phyloP scores from a whole-genome alignment of 2,888 invertebrate genomes.

The Rhopalosiphum nymphaeae region DNA sequence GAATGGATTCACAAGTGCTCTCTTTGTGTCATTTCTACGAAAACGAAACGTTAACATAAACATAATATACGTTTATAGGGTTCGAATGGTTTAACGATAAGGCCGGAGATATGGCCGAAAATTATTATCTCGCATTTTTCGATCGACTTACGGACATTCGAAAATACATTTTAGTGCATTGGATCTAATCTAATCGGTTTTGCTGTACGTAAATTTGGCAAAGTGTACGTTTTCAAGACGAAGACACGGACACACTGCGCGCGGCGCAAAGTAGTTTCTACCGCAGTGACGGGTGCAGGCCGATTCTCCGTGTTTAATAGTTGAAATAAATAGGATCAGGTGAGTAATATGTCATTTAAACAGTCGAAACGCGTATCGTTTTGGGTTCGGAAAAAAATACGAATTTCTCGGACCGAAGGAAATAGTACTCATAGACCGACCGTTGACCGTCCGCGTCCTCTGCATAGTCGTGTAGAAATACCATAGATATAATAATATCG shows the following conservation, averaged over 20 bases:
- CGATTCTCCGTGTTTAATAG: background rate
- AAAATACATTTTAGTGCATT: too few species aligned
- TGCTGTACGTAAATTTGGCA: background rate
- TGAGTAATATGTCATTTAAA: background rate
- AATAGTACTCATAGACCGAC: background rate
- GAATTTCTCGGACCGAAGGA: background rate
- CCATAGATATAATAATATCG: background rate
- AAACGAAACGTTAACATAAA: background rate
- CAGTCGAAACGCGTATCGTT: background rate
- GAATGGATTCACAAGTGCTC: background rate
- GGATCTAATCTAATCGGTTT: background rate
- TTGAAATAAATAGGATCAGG: background rate
- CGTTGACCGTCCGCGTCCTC: background rate
- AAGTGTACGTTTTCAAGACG: background rate
- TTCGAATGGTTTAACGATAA: background rate
- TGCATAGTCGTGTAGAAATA: background rate
- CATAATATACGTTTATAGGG: too few species aligned
- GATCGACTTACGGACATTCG: background rate
- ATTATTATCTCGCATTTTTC: background rate
- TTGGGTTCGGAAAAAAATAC: background rate
- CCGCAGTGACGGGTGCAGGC: background rate
- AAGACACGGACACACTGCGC: background rate
- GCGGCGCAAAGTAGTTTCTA: background rate
- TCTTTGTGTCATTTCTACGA: background rate
- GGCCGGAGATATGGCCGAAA: background rate